Percentiles rank a stretch among this genome's conserved stretches.
These are phyloP conservation scores for Cyprinodon tularosa DNA, from an alignment of 2,113 vertebrate species.

Conservation along the genomic window DNA sequence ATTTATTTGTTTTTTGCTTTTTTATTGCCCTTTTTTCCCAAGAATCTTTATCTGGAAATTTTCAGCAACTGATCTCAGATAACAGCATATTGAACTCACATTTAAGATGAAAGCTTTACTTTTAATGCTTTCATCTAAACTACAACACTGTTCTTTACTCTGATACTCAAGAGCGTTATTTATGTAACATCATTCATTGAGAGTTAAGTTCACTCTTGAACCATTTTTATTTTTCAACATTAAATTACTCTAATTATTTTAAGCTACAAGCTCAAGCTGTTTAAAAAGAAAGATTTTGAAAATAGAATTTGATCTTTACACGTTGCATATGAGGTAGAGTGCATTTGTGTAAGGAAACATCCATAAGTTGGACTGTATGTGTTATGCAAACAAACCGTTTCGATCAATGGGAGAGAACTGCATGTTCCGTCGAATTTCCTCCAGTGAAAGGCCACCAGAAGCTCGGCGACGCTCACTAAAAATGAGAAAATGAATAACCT, in stretches of 20 bases:
- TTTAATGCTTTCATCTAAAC: no score
- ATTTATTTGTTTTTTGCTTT: no score
- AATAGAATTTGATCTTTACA: not conserved
- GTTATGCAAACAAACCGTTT: constrained; percentile 81
- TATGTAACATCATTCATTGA: no score
- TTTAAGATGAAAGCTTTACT: no score
- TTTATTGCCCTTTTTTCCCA: no score
- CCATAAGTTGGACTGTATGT: not conserved
- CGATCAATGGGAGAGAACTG: constrained; percentile 87
- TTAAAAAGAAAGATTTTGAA: not conserved
- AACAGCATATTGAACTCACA: no score
- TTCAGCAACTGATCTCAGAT: no score
- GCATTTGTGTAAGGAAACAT: not conserved
- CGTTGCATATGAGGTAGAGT: not conserved
- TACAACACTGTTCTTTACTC: no score
- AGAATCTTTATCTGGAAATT: no score
- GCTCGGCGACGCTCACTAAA: constrained; percentile 79
- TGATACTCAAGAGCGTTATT: no score
- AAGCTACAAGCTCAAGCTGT: not conserved
- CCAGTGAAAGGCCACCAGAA: constrained; percentile 84
- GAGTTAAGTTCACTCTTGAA: no score
- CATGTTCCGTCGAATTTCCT: constrained; percentile 87
- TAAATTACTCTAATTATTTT: not conserved
- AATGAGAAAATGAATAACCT: constrained; percentile 23
- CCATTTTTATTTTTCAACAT: no score